Evolutionary conservation across 2,113 vertebrate species (phyloP).

Genomic region (Barbus barbus): DNA sequence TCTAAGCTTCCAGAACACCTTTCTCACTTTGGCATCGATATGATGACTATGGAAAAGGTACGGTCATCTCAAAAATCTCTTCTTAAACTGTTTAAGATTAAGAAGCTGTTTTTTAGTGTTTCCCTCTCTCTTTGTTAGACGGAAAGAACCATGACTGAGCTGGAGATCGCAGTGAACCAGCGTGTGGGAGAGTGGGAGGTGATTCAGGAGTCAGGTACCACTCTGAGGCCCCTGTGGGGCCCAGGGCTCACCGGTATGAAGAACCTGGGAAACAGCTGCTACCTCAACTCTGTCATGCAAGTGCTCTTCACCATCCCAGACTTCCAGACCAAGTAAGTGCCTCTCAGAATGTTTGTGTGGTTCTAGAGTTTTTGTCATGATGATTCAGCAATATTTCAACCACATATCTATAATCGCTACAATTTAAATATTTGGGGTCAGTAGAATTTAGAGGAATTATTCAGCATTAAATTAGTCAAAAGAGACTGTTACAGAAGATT

Average conservation of each 20-base stretch:
- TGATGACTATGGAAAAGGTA: conserved; percentile 99
- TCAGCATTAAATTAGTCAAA: too few relatives aligned
- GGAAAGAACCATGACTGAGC: conserved; percentile 96
- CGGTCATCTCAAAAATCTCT: not conserved
- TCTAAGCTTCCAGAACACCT: conserved; percentile 93
- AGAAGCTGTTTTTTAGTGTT: not conserved
- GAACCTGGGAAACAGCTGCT: conserved; percentile 99
- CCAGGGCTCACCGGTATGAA: conserved; percentile 93
- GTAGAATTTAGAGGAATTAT: too few relatives aligned
- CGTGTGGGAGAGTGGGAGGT: conserved; percentile 98
- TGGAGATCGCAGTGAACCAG: conserved; percentile 99
- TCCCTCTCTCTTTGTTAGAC: conserved; percentile 75
- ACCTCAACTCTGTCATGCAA: conserved; percentile 99
- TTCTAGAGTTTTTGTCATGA: not conserved
- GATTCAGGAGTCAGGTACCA: conserved; percentile 94
- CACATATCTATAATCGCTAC: not conserved
- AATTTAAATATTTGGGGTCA: fast-evolving
- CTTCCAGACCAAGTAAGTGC: conserved; percentile 95
- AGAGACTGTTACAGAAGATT: not conserved
- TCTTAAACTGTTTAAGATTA: not conserved
- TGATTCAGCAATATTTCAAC: not conserved
- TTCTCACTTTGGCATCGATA: conserved; percentile 95
- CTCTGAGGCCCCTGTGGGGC: conserved; percentile 90
- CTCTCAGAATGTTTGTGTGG: not conserved
- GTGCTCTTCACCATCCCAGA: conserved; percentile 98